Base-by-base conservation (phyloP, 2,888 invertebrate genomes). In the Leptinotarsa tumamoca region DNA sequence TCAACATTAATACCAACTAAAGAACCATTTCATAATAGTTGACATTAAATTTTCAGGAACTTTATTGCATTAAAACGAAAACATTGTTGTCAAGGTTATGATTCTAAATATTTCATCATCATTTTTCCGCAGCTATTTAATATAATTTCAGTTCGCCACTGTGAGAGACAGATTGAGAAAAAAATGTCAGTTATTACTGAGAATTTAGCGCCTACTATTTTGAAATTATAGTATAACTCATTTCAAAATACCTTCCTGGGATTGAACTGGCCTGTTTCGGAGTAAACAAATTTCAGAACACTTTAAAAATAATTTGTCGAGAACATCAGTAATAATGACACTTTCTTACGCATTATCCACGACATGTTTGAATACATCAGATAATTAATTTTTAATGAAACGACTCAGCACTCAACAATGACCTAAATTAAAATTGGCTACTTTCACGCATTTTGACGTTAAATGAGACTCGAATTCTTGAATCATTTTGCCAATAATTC, bases 401-500 rank as follows among this genome's bases (percentile, higher is more conserved):
- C n/a, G 5, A n/a, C 33, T 27, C 63, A 63, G 27, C 63, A 63
- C 33, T 63, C 63, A 63, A 63, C 33, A 33, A 43, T 63, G 63
- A 63, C 63, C 63, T 63, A 33, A 63, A 33, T 63, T 63, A n/a
- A 15, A 63, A 63, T 63, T 63, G 33, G 43, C 17, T 63, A 33
- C 63, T 63, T 63, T 63, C 63, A 63, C 63, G 63, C 10, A n/a
- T 27, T 43, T 63, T 27, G n/a, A 43, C 17, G 17, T n/a, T 10
- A 43, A 33, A 33, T 18, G 43, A 63, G n/a, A 79, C 77, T 83
- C 84, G 83, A 84, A 81, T 82, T 78, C 78, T 78, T 78, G 79
- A 52, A 13, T 5, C 52, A 52, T 17, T n/a, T 17, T 17, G 52
- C n/a, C 15, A 52, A n/a, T 17, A 52, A 52, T 52, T 52, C 4